These are phyloP conservation scores for Takifugu ocellatus DNA, from an alignment of 2,797 vertebrate genomes.

Conservation along the genomic window DNA sequence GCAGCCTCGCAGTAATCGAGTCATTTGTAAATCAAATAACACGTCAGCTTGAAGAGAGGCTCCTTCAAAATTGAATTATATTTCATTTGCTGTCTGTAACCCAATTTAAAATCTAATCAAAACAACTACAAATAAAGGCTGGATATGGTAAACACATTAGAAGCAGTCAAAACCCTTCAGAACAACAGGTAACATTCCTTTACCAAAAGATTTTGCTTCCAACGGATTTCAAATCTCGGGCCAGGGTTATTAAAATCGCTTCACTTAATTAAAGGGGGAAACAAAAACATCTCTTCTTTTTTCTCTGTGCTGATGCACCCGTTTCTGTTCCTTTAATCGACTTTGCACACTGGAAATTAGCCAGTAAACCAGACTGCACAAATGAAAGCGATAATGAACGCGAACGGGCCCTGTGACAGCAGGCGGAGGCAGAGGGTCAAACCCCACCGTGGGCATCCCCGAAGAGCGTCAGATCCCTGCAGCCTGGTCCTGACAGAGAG, in stretches of 20 bases:
- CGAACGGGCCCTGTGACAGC: conserved; percentile 50
- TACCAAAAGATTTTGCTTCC: too few species aligned
- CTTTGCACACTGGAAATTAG: neutral
- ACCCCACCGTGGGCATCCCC: conserved; percentile 41
- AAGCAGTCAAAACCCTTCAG: conserved; percentile 16
- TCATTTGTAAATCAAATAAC: conserved; percentile 9
- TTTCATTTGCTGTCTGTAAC: too few species aligned
- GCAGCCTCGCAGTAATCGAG: neutral
- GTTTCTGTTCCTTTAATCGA: neutral
- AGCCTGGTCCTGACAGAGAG: conserved; percentile 64
- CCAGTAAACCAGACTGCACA: neutral
- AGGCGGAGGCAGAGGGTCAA: conserved; percentile 38
- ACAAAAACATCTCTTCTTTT: neutral
- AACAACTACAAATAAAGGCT: neutral
- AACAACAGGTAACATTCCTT: neutral
- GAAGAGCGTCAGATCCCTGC: conserved; percentile 51
- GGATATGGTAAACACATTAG: too few species aligned
- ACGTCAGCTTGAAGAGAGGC: neutral
- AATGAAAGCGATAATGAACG: conserved; percentile 22
- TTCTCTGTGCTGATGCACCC: neutral
- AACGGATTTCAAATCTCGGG: too few species aligned
- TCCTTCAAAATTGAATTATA: too few species aligned
- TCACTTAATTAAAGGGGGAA: neutral
- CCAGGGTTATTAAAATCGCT: too few species aligned
- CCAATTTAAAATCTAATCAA: too few species aligned